Evolutionary conservation across 2,113 vertebrate species (phyloP).

Genomic region (Hystrix brachyura): DNA sequence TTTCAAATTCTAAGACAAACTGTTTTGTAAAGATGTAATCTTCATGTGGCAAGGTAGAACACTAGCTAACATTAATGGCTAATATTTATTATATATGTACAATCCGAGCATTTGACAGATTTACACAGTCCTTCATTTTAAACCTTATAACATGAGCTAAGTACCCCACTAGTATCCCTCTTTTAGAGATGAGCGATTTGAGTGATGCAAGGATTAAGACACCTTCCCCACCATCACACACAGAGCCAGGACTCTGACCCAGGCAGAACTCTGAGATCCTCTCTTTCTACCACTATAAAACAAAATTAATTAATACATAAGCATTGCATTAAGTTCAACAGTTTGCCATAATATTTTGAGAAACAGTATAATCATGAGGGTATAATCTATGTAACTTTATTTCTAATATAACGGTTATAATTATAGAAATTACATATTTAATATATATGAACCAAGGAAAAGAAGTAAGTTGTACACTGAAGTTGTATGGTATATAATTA

Average conservation of each 20-base stretch:
- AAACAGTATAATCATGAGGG: background rate
- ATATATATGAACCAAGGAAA: background rate
- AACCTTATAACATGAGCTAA: background rate
- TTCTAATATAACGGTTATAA: background rate
- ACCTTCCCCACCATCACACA: background rate
- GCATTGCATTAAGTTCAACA: background rate
- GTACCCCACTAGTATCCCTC: background rate
- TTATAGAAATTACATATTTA: background rate
- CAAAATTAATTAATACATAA: background rate
- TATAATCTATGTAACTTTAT: background rate
- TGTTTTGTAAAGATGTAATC: background rate
- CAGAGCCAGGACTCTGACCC: background rate
- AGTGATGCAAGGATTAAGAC: background rate
- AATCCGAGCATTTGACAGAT: background rate
- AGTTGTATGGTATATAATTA: background rate
- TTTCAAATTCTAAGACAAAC: conserved; percentile 1
- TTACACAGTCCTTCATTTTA: background rate
- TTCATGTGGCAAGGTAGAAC: background rate
- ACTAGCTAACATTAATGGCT: background rate
- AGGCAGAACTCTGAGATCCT: background rate
- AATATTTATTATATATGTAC: background rate
- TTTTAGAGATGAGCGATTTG: background rate
- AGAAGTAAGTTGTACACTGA: background rate
- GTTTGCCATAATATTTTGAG: background rate
- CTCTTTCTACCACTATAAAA: background rate